A percentile compares a stretch with the other conserved stretches of the same genome.
phyloP scores from a whole-genome alignment of 2,113 vertebrate species.

The Sylvilagus bachmani region DNA sequence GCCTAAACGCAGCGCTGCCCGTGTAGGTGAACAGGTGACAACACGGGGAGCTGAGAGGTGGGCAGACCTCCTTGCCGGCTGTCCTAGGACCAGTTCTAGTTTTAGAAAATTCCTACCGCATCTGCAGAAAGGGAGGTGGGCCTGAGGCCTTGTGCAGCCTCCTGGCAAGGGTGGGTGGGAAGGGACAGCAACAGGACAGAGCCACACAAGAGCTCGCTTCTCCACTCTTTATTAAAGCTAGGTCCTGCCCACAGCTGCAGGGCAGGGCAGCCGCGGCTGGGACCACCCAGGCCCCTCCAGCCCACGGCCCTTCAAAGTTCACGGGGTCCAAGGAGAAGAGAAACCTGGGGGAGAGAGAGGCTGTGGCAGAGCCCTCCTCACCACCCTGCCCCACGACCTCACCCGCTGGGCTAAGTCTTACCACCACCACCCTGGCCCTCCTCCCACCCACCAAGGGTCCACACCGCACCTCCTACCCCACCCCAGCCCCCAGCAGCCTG shows the following conservation, averaged over 20 bases:
- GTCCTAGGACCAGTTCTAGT: background rate
- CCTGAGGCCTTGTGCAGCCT: background rate
- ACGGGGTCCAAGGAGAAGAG: background rate
- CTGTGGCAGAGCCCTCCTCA: background rate
- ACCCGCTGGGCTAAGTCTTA: background rate
- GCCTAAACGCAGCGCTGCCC: background rate
- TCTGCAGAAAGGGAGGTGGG: background rate
- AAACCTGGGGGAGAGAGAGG: background rate
- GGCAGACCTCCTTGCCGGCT: background rate
- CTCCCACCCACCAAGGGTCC: conserved; percentile 56
- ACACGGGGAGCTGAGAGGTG: no score
- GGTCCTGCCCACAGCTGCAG: background rate
- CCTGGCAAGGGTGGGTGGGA: background rate
- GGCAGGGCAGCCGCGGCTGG: background rate
- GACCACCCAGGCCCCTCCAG: no score
- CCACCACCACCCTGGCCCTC: conserved; percentile 39
- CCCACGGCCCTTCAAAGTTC: conserved; percentile 22
- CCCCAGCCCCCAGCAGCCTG: conserved; percentile 37
- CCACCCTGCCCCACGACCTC: background rate
- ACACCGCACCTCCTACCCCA: background rate
- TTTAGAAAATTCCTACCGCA: background rate
- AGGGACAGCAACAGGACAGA: background rate
- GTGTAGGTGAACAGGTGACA: fast-evolving
- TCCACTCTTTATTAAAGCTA: conserved; percentile 83
- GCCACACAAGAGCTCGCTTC: conserved; percentile 52